Evolutionary conservation across 2,113 vertebrate species (phyloP).

Genomic region (Parotia lawesii): DNA sequence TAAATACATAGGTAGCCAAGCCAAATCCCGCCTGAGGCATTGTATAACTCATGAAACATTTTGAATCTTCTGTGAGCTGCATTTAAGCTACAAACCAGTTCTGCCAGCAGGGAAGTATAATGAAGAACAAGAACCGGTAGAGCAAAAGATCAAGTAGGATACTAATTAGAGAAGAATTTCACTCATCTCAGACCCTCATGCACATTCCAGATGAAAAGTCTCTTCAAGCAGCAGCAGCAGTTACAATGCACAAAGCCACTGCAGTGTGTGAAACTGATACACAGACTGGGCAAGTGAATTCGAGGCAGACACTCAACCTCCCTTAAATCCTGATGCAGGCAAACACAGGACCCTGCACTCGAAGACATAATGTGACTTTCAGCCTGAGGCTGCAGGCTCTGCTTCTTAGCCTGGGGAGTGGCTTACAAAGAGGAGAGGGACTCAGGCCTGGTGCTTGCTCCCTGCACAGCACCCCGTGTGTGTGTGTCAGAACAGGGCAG

Average conservation of each 20-base stretch:
- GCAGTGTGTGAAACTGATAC: background rate
- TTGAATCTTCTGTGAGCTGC: background rate
- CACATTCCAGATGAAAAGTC: background rate
- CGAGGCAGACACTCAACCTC: background rate
- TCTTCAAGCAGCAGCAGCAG: background rate
- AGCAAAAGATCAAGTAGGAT: background rate
- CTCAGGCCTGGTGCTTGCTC: background rate
- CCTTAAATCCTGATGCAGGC: background rate
- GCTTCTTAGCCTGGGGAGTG: background rate
- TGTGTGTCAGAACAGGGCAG: background rate
- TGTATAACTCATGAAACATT: background rate
- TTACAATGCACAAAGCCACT: background rate
- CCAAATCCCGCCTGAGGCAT: background rate
- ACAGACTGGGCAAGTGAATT: background rate
- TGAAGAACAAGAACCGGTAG: background rate
- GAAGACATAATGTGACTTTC: background rate
- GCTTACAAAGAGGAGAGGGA: background rate
- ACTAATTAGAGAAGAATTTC: constrained; percentile 23
- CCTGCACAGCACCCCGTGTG: background rate
- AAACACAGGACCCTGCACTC: background rate
- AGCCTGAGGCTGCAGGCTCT: background rate
- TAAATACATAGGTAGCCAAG: background rate
- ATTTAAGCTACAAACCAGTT: constrained; percentile 4
- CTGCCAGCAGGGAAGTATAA: background rate
- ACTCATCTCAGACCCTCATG: background rate